phyloP scores from a whole-genome alignment of 2,888 invertebrate genomes.

The Eupithecia vulgata region DNA sequence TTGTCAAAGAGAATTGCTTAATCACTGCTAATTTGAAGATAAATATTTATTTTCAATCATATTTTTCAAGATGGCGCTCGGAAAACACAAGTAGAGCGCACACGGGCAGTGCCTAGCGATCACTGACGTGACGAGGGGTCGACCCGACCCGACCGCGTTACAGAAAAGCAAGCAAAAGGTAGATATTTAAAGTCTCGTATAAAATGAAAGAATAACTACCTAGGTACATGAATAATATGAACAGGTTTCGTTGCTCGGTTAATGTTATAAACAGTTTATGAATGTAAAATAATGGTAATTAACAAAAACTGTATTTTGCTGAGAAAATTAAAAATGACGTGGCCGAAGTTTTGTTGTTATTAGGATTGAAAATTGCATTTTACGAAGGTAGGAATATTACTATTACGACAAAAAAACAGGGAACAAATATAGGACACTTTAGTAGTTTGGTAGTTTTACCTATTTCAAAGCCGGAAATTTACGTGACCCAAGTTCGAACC shows the following conservation, averaged over 20 bases:
- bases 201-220: slow-evolving; percentile 23
- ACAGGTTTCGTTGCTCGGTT: slow-evolving; percentile 32
- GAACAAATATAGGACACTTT: no score
- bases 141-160: slow-evolving; percentile 16
- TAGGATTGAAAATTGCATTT: neutral
- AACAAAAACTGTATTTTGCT: slow-evolving; percentile 15
- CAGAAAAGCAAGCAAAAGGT: slow-evolving; percentile 23
- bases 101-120: slow-evolving; percentile 19
- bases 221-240: slow-evolving; percentile 8
- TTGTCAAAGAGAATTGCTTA: neutral
- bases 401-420: neutral
- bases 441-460: no score
- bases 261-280: slow-evolving; percentile 23
- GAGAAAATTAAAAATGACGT: neutral
- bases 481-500: neutral
- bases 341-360: neutral
- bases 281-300: slow-evolving; percentile 24
- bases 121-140: slow-evolving; percentile 24
- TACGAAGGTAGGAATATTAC: neutral
- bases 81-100: slow-evolving; percentile 10
- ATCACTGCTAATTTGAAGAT: slow-evolving; percentile 4
- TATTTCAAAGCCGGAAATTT: neutral
- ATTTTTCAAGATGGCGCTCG: slow-evolving; percentile 25
- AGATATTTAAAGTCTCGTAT: slow-evolving; percentile 26
- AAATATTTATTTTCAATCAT: slow-evolving; percentile 8